Evolutionary conservation across 1,140 invertebrate genomes (phyloP), one percentile per base, ranked within the genome.

Genomic region (Aradophagus sp.): DNA sequence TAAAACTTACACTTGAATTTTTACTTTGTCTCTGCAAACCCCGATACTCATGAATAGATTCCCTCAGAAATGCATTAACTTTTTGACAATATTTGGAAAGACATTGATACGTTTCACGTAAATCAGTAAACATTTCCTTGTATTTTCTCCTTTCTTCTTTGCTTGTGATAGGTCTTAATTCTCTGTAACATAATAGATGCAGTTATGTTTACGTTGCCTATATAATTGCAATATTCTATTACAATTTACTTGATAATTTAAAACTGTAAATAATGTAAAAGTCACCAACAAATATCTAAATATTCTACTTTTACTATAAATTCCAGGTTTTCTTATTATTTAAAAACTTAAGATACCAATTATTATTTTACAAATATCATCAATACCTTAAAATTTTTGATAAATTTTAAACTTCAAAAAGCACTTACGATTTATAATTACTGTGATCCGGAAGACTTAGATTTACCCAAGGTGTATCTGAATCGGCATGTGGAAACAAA

Each of bases 1-100:
- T 11, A 3, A 3, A 14, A 44, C 52, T 62, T 62, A 62, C 58
- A 20, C 16, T 53, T 36, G 45, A 16, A 11, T 20, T 45, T 14
- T 44, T 34, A 15, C 27, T 52, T 44, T 62, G 16, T 8, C 35
- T 50, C 11, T 50, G 45, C 12, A 62, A 27, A 17, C 35, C 31
- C 27, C 11, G 10, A 31, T 32, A 52, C 8, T 62, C 58, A 8
- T 29, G 1, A 31, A 62, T 53, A 4, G 58, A 52, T 11, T 36
- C 20, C 13, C 36, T 0, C 29, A 62, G 15, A n/a, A 62, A 52
- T 32, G 58, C 17, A 8, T 44, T 44, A 12, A 36, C 47, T 16
- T 44, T 44, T 38, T 62, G 39, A 62, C 58, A 62, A 62, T 62
- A 62, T 35, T 62, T 62, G 36, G 35, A 52, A 42, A 62, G 17